These are phyloP conservation scores for Cercopithecus hamlyni DNA, from an alignment of 2,797 vertebrate genomes.

Conservation along the genomic window DNA sequence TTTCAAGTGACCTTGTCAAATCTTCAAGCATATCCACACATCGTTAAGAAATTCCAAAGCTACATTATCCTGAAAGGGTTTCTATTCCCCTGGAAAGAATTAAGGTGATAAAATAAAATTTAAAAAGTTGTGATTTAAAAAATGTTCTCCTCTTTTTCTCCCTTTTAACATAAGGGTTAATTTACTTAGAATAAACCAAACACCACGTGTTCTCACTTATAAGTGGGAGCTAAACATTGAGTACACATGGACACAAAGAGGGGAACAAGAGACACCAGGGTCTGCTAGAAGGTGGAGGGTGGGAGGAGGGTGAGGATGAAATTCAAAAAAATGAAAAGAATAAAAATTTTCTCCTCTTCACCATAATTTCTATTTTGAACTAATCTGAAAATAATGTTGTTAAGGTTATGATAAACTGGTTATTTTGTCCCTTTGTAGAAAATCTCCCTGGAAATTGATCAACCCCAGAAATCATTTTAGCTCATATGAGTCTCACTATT, in stretches of 20 bases:
- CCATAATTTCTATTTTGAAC: slow-evolving; percentile 24
- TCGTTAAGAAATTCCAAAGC: neutral
- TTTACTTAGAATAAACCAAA: neutral
- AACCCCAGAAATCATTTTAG: neutral
- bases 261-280: neutral
- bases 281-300: neutral
- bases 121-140: neutral
- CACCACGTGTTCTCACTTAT: neutral
- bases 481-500: neutral
- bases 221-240: neutral
- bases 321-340: neutral
- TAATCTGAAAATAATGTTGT: neutral
- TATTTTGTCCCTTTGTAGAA: neutral
- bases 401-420: neutral
- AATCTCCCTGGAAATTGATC: neutral
- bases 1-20: slow-evolving; percentile 28
- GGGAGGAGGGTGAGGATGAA: neutral
- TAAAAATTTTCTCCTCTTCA: neutral
- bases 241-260: neutral
- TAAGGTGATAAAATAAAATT: slow-evolving; percentile 23
- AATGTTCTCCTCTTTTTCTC: neutral
- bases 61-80: neutral
- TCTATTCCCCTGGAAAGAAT: neutral
- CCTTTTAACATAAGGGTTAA: neutral
- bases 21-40: neutral